Base-by-base conservation (phyloP, 2,797 vertebrate genomes). In the Gallirallus australis region DNA sequence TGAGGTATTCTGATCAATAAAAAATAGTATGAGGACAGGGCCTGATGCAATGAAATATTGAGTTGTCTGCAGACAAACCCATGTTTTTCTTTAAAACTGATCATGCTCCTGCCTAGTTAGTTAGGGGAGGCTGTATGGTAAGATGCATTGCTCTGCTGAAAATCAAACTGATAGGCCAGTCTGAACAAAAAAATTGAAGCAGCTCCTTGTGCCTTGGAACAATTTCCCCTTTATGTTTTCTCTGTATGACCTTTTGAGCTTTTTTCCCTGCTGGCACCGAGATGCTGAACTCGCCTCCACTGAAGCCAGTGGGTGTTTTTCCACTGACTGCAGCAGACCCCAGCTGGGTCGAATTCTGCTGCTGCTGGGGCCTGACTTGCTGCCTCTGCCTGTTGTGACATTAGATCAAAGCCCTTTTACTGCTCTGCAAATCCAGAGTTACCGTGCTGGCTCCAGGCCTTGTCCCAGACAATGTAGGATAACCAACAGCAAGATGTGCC, bases 1-100 rank as follows among this genome's bases (percentile, higher is more conserved):
- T 94, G 86, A 96, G 92, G 90, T 97, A 95, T 92, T 61, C 89
- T 72, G 86, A 97, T 98, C 97, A 97, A 97, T 98, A 96, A 83
- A 83, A 91, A 94, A 92, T 85, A 89, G 92, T 96, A 93, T 65
- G 56, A 90, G 81, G 95, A 85, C 79, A 25, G 72, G 82, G 69
- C 63, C 39, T 69, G 82, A 94, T 91, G 56, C 71, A 92, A 90
- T 60, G 68, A 60, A 71, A 77, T 97, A 97, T 61, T 94, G 96
- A 97, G 90, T 89, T 78, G 66, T 95, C 65, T 82, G 59, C 56
- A 94, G 92, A 91, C 63, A 94, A 95, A 91, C 71, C 12, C 52
- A 56, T 91, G 88, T 77, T 92, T 92, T 97, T 93, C 78, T 94
- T 96, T 70, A 65, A 61, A 94, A 87, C 81, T 12, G 37, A 96